Evolutionary conservation across 2,888 invertebrate genomes (phyloP), one percentile per base, ranked within the genome.

Genomic region (Cryptosula pallasiana): DNA sequence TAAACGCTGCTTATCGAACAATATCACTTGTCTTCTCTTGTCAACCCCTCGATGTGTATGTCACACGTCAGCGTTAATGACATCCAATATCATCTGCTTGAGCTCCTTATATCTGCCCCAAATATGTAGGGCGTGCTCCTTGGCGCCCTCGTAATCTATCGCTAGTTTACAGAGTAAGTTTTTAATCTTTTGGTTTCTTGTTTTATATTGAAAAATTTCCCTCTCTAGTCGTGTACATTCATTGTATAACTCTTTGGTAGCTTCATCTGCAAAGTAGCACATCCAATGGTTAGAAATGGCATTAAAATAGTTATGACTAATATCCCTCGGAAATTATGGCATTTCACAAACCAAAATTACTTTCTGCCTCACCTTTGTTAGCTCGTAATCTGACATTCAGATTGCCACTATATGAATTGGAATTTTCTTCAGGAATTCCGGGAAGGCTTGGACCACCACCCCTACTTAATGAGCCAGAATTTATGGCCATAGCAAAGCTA

Each of bases 201-300:
- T 36, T 45, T 70, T 70, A 23, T 70, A 70, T 23, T 70, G 70
- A 23, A 70, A 54, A 36, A 70, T 70, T 54, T 70, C 70, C 36
- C 55, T 35, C 29, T 70, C 70, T 25, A 70, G 32, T 29, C 70
- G n/a, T 5, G 36, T 36, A 29, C 45, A 36, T 45, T 70, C 70
- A 36, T 36, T 70, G 32, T 70, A 70, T 9, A 70, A 23, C 16
- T 70, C 70, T 16, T 54, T 36, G 2, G 70, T 70, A 9, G 36
- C 55, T 16, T 36, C 70, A 54, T 54, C 70, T 70, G 32, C 45
- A 70, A 63, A 5, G n/a, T n/a, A n/a, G n/a, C n/a, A n/a, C n/a
- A n/a, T n/a, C n/a, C n/a, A n/a, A n/a, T n/a, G n/a, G n/a, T n/a
- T n/a, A n/a, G n/a, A n/a, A n/a, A n/a, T n/a, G n/a, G n/a, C n/a